Base-by-base conservation (phyloP, 1,140 invertebrate genomes). In the Anoplolepis gracilipes region DNA sequence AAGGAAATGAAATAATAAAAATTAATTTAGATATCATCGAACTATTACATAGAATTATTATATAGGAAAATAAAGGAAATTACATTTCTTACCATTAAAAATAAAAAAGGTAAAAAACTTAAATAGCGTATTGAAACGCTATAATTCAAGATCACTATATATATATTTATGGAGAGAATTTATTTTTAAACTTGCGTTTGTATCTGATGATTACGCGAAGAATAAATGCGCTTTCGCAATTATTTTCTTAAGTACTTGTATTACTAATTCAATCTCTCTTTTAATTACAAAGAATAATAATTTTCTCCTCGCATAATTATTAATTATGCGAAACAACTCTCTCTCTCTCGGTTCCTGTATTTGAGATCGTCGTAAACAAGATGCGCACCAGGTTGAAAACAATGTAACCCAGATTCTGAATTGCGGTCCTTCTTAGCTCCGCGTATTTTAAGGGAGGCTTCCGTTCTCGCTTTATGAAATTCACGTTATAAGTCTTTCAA, bases 401-500 rank as follows among this genome's bases (percentile, higher is more conserved):
- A 72, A 55, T n/a, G 11, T 28, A 36, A 8, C 19, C 7, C 19
- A 8, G 13, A 16, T 8, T 81, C 39, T 62, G 62, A 85, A 79
- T 67, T 67, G 62, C 59, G 30, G 67, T 69, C 49, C 16, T 11
- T 70, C 25, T 70, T 78, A 46, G 64, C 8, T 42, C 36, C 10
- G 11, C 16, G n/a, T 7, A 11, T 28, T 82, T 82, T 72, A 62
- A 75, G 62, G 59, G 19, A 7, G 57, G n/a, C 61, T 84, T 76
- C 49, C 42, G 36, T 70, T 46, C 61, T 69, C 67, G 53, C 77
- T 90, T 79, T 86, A 89, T 75, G 78, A 89, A 87, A 90, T 90
- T 90, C 67, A 57, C 81, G 61, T 89, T 73, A 77, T 85, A 87
- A 87, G 88, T 85, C 81, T 72, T 61, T 81, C 70, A 82, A 67